Percentiles rank a stretch among this genome's conserved stretches.
phyloP scores from a whole-genome alignment of 92 coral and sea anemone genomes.

The Hydrozoanthus gracilis region DNA sequence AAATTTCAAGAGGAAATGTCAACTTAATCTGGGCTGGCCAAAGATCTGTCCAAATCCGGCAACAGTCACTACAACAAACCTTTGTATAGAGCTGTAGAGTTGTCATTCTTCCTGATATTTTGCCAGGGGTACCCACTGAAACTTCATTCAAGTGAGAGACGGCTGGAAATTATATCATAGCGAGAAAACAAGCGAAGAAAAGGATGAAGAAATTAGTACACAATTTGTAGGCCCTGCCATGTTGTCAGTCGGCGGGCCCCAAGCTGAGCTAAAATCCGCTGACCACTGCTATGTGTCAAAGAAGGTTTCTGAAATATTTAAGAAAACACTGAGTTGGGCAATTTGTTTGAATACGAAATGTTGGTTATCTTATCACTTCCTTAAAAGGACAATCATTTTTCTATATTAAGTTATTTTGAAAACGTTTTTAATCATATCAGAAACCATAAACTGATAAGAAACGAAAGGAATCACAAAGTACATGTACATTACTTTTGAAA shows the following conservation, averaged over 20 bases:
- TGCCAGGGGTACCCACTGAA: background rate
- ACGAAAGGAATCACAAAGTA: no score
- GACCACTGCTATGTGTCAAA: constrained; percentile 3
- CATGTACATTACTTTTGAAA: no score
- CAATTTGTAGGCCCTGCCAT: constrained; percentile 6
- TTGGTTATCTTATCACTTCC: no score
- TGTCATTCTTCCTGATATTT: constrained; percentile 70
- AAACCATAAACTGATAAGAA: no score
- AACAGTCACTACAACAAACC: constrained; percentile 59
- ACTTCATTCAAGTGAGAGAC: background rate
- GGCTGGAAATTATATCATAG: constrained; percentile 10
- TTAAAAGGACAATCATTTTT: no score
- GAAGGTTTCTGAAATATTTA: background rate
- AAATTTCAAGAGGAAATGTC: constrained; percentile 37
- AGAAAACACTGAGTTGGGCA: no score
- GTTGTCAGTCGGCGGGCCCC: background rate
- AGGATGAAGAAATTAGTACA: background rate
- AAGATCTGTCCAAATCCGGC: constrained; percentile 15
- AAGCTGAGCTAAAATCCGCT: constrained; percentile 4
- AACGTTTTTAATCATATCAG: no score
- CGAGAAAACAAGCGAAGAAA: constrained; percentile 17
- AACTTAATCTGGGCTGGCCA: constrained; percentile 2
- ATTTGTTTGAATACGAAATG: no score
- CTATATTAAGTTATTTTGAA: no score
- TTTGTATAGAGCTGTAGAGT: constrained; percentile 88